Evolutionary conservation across 1,140 invertebrate species (phyloP).

Genomic region (Drosophila lowei): DNA sequence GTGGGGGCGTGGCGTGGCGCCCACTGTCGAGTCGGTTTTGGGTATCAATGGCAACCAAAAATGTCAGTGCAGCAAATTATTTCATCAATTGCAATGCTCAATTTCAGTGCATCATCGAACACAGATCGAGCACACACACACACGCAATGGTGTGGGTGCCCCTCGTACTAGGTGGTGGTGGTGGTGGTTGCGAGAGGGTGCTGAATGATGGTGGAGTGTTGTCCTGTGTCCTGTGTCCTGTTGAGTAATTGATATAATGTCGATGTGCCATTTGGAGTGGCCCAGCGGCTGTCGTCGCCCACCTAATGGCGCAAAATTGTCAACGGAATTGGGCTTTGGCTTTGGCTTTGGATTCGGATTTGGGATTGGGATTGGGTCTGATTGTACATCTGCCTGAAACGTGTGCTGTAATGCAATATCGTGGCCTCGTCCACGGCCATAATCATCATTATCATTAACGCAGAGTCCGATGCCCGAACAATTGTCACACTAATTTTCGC

Average conservation of each 20-base stretch:
- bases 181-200: background rate
- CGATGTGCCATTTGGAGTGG: slow-evolving; percentile 16
- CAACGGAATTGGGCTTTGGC: slow-evolving; percentile 38
- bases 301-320: slow-evolving; percentile 73
- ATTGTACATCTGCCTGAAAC: slow-evolving; percentile 9
- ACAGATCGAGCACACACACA: no score
- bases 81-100: slow-evolving; percentile 78
- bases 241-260: slow-evolving; percentile 81
- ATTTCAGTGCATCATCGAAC: slow-evolving; percentile 47
- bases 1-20: slow-evolving; percentile 44
- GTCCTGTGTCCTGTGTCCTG: slow-evolving; percentile 4
- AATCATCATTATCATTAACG: slow-evolving; percentile 72
- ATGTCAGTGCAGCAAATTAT: slow-evolving; percentile 73
- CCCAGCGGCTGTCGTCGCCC: slow-evolving; percentile 49
- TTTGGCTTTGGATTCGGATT: background rate
- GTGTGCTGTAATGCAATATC: slow-evolving; percentile 64
- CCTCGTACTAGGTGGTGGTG: slow-evolving; percentile 1
- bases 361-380: background rate
- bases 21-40: background rate
- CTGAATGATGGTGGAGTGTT: background rate
- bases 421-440: slow-evolving; percentile 24
- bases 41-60: slow-evolving; percentile 60
- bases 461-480: slow-evolving; percentile 18
- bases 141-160: background rate
- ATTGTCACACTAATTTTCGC: slow-evolving; percentile 70